Evolutionary conservation across 2,888 invertebrate genomes (phyloP).

Genomic region (Diadegma fenestrale): DNA sequence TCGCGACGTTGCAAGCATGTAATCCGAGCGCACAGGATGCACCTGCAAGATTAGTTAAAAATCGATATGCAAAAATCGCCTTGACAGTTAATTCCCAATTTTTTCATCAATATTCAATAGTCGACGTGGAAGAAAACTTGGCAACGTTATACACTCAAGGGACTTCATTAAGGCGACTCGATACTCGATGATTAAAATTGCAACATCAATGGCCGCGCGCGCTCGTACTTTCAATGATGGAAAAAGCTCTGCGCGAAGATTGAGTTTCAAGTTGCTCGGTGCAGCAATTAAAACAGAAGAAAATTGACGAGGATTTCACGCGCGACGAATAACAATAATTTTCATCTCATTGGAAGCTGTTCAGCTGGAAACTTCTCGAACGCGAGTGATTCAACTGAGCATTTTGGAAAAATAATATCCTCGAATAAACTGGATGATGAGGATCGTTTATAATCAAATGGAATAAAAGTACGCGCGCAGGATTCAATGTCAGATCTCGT

Average conservation of each 20-base stretch:
- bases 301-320: background rate
- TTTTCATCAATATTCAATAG: background rate
- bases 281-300: background rate
- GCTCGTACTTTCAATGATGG: background rate
- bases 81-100: conserved; percentile 8
- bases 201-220: background rate
- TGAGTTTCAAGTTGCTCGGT: background rate
- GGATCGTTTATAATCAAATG: background rate
- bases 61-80: background rate
- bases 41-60: conserved; percentile 15
- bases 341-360: background rate
- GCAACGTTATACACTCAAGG: background rate
- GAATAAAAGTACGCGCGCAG: too few species aligned
- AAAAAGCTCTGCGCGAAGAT: background rate
- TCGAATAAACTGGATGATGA: background rate
- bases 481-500: background rate
- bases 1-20: conserved; percentile 30
- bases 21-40: conserved; percentile 41
- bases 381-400: background rate
- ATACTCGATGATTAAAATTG: background rate
- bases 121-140: background rate
- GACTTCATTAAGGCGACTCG: background rate
- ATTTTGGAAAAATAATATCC: background rate
- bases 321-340: background rate
- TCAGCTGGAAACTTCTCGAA: background rate